phyloP scores from a whole-genome alignment of 2,113 vertebrate genomes.

The Rhabdomys dilectus region DNA sequence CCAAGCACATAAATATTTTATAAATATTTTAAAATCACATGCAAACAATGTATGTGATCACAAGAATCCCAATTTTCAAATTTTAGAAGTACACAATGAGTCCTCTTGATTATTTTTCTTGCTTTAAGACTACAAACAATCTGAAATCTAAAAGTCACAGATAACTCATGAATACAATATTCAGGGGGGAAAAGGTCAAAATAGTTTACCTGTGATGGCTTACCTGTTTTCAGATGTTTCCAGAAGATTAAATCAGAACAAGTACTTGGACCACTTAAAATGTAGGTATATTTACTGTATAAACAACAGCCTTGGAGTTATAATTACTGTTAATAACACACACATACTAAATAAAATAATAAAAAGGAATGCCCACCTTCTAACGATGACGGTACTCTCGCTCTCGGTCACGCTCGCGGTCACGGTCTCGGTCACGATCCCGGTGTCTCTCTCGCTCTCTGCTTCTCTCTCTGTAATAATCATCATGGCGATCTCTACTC shows the following conservation, averaged over 20 bases:
- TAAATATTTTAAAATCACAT: slow-evolving; percentile 68
- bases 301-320: slow-evolving; percentile 78
- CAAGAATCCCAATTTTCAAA: slow-evolving; percentile 67
- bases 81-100: slow-evolving; percentile 80
- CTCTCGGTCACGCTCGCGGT: slow-evolving; percentile 96
- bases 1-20: slow-evolving; percentile 29
- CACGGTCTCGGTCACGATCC: slow-evolving; percentile 95
- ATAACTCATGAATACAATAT: slow-evolving; percentile 71
- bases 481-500: slow-evolving; percentile 97
- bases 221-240: slow-evolving; percentile 83
- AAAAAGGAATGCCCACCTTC: slow-evolving; percentile 89
- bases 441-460: slow-evolving; percentile 97
- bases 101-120: slow-evolving; percentile 78
- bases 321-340: slow-evolving; percentile 67
- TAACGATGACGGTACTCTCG: slow-evolving; percentile 98
- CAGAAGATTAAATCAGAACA: slow-evolving; percentile 82
- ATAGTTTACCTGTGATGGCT: slow-evolving; percentile 85
- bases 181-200: slow-evolving; percentile 56
- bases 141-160: slow-evolving; percentile 57
- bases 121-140: slow-evolving; percentile 65
- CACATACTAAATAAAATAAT: slow-evolving; percentile 34
- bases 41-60: slow-evolving; percentile 68
- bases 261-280: slow-evolving; percentile 77
- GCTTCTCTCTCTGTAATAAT: slow-evolving; percentile 98
- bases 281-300: slow-evolving; percentile 70